Evolutionary conservation across 2,797 vertebrate genomes (phyloP), one percentile per base, ranked within the genome.

Genomic region (Ibycter americanus): DNA sequence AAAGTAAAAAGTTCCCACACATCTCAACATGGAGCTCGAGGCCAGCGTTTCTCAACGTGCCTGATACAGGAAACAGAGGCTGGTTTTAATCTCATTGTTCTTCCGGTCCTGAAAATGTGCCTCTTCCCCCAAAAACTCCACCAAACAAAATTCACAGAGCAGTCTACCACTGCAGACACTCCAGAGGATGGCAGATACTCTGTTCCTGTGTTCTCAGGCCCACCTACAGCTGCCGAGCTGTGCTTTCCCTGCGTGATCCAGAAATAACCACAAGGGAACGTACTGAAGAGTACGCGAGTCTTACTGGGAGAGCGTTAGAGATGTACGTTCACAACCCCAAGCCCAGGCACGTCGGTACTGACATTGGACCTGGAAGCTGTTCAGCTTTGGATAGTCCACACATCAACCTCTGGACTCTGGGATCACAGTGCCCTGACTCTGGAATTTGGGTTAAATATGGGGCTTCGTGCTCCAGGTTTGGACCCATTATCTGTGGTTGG

Each of bases 191-290:
- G 19, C 22, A 29, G 47, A 11, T 36, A 16, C 32, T 34, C 25
- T 32, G 26, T 17, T 32, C 2, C 21, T 29, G 18, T 23, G 40
- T 5, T 5, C 29, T 12, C 11, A n/a, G 12, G 34, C 20, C 54
- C 12, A 18, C 5, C 3, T 4, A 19, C 0, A 5, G 29, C 7
- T 32, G 8, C 4, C 2, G 11, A 55, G 36, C 21, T 68, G 40
- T 31, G 8, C 32, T 74, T 73, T 22, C 22, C 25, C 52, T 55
- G 29, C 7, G 1, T 14, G 49, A 40, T 11, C 34, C 51, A 78
- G 34, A 46, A 70, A 36, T 17, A 83, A 38, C 15, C 15, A 8
- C 4, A 5, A 5, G 6, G 54, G 42, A 55, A 27, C 58, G 70
- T 19, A 13, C 7, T 18, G 22, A 34, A 14, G 19, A 15, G 23